Conservation (phyloP, 1,140 invertebrate genomes). For the Thalassaphorura encarpata region DNA sequence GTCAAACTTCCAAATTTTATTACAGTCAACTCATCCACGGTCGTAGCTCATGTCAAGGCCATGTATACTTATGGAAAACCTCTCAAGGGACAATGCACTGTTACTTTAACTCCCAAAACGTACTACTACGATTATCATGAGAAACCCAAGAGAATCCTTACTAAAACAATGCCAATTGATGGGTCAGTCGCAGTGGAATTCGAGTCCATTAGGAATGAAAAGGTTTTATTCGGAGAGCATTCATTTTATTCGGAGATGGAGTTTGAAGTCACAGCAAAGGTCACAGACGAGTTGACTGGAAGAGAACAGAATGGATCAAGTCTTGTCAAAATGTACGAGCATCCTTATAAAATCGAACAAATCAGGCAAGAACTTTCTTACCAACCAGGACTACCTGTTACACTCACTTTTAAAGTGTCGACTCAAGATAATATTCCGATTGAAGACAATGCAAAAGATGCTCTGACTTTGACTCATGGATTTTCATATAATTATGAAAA, state of each 20-base stretch:
- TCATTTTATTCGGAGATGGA: conserved; percentile 40
- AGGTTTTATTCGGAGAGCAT: conserved; percentile 42
- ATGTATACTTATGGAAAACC: conserved; percentile 6
- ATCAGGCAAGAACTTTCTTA: conserved; percentile 69
- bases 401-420: conserved; percentile 50
- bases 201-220: conserved; percentile 57
- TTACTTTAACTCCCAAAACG: not conserved
- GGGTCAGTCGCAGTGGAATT: conserved; percentile 64
- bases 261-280: conserved; percentile 36
- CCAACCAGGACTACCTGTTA: conserved; percentile 50
- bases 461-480: conserved; percentile 53
- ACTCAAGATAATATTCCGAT: conserved; percentile 64
- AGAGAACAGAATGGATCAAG: conserved; percentile 65
- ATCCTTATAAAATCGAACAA: conserved; percentile 70
- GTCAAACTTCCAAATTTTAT: conserved; percentile 67
- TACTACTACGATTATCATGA: not conserved
- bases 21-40: conserved; percentile 61
- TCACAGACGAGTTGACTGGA: conserved; percentile 67
- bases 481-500: conserved; percentile 53
- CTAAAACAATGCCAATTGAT: conserved; percentile 68
- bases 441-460: conserved; percentile 44
- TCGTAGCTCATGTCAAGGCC: conserved; percentile 46
- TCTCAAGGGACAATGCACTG: not conserved
- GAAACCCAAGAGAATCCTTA: conserved; percentile 12
- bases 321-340: conserved; percentile 59